phyloP scores from a whole-genome alignment of 2,888 invertebrate genomes.

The Hirtodrosophila alboralis region DNA sequence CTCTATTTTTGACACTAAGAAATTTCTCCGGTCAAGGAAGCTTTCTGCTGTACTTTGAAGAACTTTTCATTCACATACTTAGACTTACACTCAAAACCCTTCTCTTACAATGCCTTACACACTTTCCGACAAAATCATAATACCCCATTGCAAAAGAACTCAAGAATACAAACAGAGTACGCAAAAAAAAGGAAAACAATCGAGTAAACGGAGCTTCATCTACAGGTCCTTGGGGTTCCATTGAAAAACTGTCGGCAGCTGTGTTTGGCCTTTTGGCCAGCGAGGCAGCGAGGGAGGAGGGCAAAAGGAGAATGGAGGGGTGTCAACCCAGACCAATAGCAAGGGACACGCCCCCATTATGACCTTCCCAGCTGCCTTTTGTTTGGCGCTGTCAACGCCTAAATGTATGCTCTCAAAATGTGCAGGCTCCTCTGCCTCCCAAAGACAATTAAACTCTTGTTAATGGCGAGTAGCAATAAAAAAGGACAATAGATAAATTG shows the following conservation, averaged over 20 bases:
- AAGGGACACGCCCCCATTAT: constrained; percentile 17
- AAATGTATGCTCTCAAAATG: constrained; percentile 48
- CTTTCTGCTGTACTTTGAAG: too few species aligned
- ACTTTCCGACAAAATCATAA: too few species aligned
- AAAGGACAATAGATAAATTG: constrained; percentile 52
- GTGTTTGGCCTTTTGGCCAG: constrained; percentile 47
- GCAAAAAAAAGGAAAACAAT: constrained; percentile 33
- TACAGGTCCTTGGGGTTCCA: constrained; percentile 36
- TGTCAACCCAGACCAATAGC: neutral
- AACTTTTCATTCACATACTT: too few species aligned
- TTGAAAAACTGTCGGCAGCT: constrained; percentile 46
- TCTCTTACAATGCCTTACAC: too few species aligned
- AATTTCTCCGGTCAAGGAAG: too few species aligned
- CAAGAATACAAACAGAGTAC: constrained; percentile 18
- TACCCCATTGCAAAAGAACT: too few species aligned
- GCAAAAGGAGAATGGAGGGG: too few species aligned
- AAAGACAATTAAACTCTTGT: constrained; percentile 61
- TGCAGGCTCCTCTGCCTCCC: constrained; percentile 18
- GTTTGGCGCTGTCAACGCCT: constrained; percentile 59
- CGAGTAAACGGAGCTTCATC: constrained; percentile 48
- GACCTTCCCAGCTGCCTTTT: constrained; percentile 49
- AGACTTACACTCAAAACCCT: too few species aligned
- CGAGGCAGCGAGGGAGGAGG: neutral
- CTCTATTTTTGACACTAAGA: too few species aligned
- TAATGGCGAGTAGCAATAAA: constrained; percentile 51